Conservation (phyloP, 2,888 invertebrate genomes). For the Erynnis tages region DNA sequence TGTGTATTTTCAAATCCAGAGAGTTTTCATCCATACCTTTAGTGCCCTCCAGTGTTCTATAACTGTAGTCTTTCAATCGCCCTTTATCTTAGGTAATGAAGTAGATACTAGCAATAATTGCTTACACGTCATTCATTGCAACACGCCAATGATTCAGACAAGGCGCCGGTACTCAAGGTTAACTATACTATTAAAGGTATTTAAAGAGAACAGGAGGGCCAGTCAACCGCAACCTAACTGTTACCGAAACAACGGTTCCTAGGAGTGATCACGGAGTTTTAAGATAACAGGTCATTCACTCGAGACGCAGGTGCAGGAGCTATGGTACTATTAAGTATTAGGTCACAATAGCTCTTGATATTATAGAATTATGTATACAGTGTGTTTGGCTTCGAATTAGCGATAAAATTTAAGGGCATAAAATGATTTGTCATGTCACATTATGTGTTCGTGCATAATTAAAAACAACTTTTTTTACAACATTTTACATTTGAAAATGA, state of each 20-base stretch:
- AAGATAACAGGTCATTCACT: constrained; percentile 49
- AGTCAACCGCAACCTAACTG: constrained; percentile 47
- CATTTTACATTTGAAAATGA: no score
- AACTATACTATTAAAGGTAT: constrained; percentile 36
- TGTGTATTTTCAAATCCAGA: no score
- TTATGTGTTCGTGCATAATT: no score
- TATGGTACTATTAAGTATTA: not conserved
- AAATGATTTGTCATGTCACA: no score
- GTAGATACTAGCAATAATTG: constrained; percentile 6
- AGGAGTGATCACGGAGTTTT: constrained; percentile 34
- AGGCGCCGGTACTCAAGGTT: constrained; percentile 33
- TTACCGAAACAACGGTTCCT: constrained; percentile 36
- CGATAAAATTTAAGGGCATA: no score
- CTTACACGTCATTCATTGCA: constrained; percentile 20
- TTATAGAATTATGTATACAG: no score
- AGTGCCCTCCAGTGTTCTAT: not conserved
- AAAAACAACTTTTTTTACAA: no score
- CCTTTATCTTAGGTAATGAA: constrained; percentile 4
- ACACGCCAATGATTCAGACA: constrained; percentile 33
- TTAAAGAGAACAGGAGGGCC: constrained; percentile 32
- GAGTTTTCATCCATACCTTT: not conserved
- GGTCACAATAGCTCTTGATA: no score
- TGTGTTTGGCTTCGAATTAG: no score
- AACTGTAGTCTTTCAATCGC: not conserved
- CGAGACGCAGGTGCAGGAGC: constrained; percentile 1